A percentile compares a stretch with the other conserved stretches of the same genome.
Evolutionary conservation across 2,888 invertebrate species (phyloP).

Genomic region (Tetranychus piercei): DNA sequence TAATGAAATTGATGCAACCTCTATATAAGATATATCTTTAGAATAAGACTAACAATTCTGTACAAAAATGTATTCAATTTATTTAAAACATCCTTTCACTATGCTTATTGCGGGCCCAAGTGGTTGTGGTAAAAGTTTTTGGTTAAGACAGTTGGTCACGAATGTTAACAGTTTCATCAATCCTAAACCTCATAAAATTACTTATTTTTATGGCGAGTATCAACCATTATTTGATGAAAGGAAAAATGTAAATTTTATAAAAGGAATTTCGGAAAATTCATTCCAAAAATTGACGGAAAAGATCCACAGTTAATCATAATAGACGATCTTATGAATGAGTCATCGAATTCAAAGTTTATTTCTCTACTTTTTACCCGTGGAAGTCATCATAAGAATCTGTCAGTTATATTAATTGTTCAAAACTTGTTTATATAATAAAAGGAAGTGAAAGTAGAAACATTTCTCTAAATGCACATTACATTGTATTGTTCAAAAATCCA

Average conservation of each 20-base stretch:
- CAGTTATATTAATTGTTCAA: conserved; percentile 13
- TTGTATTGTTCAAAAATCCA: conserved; percentile 11
- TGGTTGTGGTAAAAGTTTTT: too few species aligned
- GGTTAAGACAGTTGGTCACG: too few species aligned
- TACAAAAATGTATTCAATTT: too few species aligned
- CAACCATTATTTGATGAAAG: conserved; percentile 10
- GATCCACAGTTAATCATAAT: conserved; percentile 6
- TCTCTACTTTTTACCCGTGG: conserved; percentile 11
- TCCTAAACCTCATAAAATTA: too few species aligned
- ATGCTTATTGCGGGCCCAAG: too few species aligned
- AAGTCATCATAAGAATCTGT: conserved; percentile 15
- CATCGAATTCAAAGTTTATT: conserved; percentile 4
- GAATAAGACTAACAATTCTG: too few species aligned
- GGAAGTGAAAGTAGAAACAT: conserved; percentile 15
- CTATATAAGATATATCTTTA: too few species aligned
- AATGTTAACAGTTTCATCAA: too few species aligned
- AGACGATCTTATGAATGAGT: conserved; percentile 15
- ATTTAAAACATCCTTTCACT: too few species aligned
- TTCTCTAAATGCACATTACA: conserved; percentile 15
- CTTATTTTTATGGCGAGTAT: background rate
- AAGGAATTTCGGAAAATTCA: conserved; percentile 1
- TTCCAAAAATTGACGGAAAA: background rate
- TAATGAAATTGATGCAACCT: too few species aligned
- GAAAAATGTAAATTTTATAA: conserved; percentile 6
- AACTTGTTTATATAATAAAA: conserved; percentile 17